Evolutionary conservation across 1,140 invertebrate species (phyloP).

Genomic region (Babylonia areolata): DNA sequence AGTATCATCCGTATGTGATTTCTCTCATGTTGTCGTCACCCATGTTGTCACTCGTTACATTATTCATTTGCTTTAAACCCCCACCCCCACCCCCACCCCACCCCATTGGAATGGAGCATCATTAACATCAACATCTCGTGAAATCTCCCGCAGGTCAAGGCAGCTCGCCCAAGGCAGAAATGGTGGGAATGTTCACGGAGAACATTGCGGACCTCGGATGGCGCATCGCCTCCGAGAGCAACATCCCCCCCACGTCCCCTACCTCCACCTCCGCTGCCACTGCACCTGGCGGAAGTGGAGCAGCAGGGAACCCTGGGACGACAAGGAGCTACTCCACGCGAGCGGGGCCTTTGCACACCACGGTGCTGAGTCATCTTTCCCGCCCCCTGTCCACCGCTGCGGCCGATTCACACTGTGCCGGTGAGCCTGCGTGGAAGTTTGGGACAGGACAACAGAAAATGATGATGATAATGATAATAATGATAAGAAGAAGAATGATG

Average conservation of each 20-base stretch:
- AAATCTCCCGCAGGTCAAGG: conserved; percentile 74
- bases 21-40: too few species aligned
- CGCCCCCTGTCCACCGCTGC: conserved; percentile 28
- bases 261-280: too few species aligned
- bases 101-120: too few species aligned
- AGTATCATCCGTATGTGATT: too few species aligned
- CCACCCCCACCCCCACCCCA: too few species aligned
- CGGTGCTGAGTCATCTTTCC: conserved; percentile 38
- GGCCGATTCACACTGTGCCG: conserved; percentile 1
- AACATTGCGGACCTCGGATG: conserved; percentile 69
- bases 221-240: conserved; percentile 64
- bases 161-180: conserved; percentile 66
- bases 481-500: conserved; percentile 26
- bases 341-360: neutral
- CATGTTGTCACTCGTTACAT: too few species aligned
- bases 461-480: too few species aligned
- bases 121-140: too few species aligned
- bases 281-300: neutral
- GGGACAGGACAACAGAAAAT: too few species aligned
- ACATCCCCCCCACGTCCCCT: conserved; percentile 44
- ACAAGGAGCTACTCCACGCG: conserved; percentile 52
- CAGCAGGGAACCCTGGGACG: neutral
- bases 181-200: conserved; percentile 66
- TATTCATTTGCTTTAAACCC: too few species aligned
- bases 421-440: too few species aligned